Evolutionary conservation across 2,888 invertebrate genomes (phyloP).

Genomic region (Cheilosia soror): DNA sequence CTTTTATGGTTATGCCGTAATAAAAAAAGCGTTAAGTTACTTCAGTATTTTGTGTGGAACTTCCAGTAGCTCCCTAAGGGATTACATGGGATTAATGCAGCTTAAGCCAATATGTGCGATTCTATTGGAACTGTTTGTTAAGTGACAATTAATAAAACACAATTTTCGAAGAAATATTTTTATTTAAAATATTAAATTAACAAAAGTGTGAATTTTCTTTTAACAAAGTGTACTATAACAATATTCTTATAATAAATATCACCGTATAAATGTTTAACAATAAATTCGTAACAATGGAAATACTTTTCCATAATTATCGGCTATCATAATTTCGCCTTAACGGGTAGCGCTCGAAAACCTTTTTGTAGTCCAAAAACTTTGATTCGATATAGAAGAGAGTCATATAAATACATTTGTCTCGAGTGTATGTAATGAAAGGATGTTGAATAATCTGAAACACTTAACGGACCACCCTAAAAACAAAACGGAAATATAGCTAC

Average conservation of each 20-base stretch:
- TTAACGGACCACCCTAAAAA: constrained; percentile 91
- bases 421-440: constrained; percentile 96
- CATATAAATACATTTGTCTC: constrained; percentile 95
- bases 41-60: too few species aligned
- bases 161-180: background rate
- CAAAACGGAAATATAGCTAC: background rate
- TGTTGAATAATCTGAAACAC: constrained; percentile 95
- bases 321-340: constrained; percentile 47
- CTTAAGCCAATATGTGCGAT: too few species aligned
- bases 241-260: background rate
- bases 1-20: too few species aligned
- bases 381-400: constrained; percentile 96
- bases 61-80: too few species aligned
- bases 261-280: background rate
- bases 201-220: background rate
- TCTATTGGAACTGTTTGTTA: too few species aligned
- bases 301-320: background rate
- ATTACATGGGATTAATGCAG: too few species aligned
- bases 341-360: constrained; percentile 74
- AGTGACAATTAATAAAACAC: background rate
- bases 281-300: background rate
- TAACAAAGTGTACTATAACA: background rate
- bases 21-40: too few species aligned
- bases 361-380: constrained; percentile 88
- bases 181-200: background rate